Conservation (phyloP, 2,113 vertebrate genomes). For the Peucedramus taeniatus region DNA sequence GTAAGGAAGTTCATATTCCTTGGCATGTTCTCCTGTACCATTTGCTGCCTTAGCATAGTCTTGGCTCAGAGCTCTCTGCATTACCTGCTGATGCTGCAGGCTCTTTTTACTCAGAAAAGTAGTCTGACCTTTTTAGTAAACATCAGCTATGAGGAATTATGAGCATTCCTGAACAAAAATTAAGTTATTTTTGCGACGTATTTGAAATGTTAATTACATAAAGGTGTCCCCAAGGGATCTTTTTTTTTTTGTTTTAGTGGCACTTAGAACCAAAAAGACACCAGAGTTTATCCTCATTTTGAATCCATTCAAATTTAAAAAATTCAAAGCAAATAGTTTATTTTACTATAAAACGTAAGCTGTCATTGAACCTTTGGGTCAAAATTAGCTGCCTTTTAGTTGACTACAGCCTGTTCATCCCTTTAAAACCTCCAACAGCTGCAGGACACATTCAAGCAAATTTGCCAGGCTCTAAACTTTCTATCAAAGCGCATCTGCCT, state of each 20-base stretch:
- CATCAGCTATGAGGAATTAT: not conserved
- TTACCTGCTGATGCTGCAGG: not conserved
- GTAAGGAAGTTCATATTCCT: not conserved
- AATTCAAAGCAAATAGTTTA: not conserved
- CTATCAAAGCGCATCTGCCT: not conserved
- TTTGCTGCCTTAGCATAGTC: not conserved
- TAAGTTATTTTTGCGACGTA: not conserved
- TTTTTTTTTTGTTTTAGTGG: not conserved
- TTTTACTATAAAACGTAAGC: not conserved
- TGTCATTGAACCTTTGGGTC: not conserved
- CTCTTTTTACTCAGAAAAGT: not conserved
- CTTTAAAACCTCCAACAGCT: not conserved
- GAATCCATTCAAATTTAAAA: not conserved
- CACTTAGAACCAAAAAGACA: not conserved
- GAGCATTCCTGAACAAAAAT: not conserved
- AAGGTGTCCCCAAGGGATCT: not conserved
- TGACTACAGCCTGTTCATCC: not conserved
- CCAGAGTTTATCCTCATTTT: not conserved
- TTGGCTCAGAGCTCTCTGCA: not conserved
- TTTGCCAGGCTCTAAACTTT: slow-evolving; percentile 7
- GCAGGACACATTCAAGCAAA: not conserved
- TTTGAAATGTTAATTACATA: not conserved
- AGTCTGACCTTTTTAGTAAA: not conserved
- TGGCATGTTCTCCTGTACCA: not conserved
- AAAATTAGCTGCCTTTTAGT: not conserved